Evolutionary conservation across 2,113 vertebrate genomes (phyloP), one percentile per base, ranked within the genome.

Genomic region (Mola mola): DNA sequence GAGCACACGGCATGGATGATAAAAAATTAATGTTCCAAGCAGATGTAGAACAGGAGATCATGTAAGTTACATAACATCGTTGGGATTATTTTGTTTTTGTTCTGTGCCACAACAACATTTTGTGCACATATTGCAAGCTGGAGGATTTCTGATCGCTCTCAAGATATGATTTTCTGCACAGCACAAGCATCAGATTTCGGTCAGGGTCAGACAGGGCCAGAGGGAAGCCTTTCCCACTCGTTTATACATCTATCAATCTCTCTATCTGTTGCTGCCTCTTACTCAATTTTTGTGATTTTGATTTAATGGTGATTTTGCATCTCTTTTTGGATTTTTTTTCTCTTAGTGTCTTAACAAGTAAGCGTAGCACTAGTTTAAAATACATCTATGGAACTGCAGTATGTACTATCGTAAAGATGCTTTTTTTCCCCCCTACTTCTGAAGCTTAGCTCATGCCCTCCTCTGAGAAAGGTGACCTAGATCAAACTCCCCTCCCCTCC

Each of bases 151-250:
- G 16, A 53, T 29, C 1, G 3, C 24, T 64, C 31, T 37, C 11
- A 1, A 8, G 8, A 17, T 41, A 11, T 29, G 1, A 37, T 33
- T 3, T 51, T 49, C 4, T 29, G 0, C 10, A 41, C 15, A 42
- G 1, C 15, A 43, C 9, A 37, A 91, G 91, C 85, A 91, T 87
- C 79, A 90, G 75, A 88, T 88, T 88, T 90, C 92, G 93, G 94
- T 94, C 94, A 94, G 86, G 90, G 93, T 95, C 94, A 93, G 93
- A 94, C 95, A 94, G 91, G 93, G 93, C 95, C 95, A 95, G 90
- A 87, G 93, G 93, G 93, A 91, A 92, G 91, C 90, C 89, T 87
- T 92, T 87, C 78, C 0, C 1, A 19, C 16, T 66, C 5, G 59
- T 8, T 67, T 5, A 7, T 25, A 4, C 21, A n/a, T 47, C 3